phyloP scores from a whole-genome alignment of 1,140 invertebrate species.

The Platorchestia sp. region DNA sequence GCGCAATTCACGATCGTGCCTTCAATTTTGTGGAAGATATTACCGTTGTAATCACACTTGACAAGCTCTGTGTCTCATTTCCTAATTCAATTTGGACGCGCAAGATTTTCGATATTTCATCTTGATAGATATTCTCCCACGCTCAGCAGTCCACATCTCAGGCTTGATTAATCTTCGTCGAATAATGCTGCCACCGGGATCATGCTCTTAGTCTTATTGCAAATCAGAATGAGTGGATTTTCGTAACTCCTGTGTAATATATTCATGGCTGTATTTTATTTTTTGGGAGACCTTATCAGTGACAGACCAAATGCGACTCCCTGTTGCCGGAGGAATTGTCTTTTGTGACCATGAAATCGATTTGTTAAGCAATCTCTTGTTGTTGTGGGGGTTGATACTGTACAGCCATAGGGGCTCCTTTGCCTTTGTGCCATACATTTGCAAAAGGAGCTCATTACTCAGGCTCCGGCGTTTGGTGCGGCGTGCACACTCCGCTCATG shows the following conservation, averaged over 20 bases:
- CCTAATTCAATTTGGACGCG: neutral
- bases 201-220: neutral
- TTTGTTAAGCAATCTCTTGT: conserved; percentile 9
- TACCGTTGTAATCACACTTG: neutral
- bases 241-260: neutral
- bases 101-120: neutral
- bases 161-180: neutral
- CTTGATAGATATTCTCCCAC: neutral
- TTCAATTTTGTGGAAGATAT: neutral
- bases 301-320: neutral
- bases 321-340: neutral
- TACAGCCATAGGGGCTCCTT: neutral
- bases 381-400: neutral
- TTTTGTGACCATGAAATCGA: conserved; percentile 39
- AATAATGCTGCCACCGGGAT: neutral
- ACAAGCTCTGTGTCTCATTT: neutral
- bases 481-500: neutral
- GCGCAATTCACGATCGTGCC: neutral
- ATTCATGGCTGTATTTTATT: conserved; percentile 42
- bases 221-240: neutral
- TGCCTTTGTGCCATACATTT: neutral
- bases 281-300: neutral
- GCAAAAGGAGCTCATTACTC: neutral
- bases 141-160: neutral
- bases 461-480: neutral